Evolutionary conservation across 2,888 invertebrate genomes (phyloP), one percentile per base, ranked within the genome.

Genomic region (Merodon equestris): DNA sequence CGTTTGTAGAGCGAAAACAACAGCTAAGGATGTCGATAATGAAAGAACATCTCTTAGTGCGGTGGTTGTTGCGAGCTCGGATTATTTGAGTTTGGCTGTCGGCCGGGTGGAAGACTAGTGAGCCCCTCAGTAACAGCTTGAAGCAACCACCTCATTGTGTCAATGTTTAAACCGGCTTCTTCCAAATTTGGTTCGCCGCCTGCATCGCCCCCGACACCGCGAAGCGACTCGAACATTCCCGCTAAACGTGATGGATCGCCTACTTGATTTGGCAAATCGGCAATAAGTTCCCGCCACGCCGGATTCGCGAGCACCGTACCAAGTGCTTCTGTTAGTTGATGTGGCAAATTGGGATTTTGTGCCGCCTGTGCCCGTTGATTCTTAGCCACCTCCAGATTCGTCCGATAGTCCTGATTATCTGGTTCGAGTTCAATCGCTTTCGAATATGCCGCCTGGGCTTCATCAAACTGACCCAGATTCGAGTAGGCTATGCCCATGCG

Each of bases 361-460:
- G 40, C 1, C 1, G 14, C 51, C 1, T n/a, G 10, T n/a, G 70
- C 12, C 0, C 77, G 42, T 40, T 83, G 82, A 34, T 86, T 87
- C 44, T 96, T 94, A 0, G 96, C 94, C 45, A 97, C 91, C 83
- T 93, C 92, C 82, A 98, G 89, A 90, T 98, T 98, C 86, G 94
- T 95, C 81, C 93, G 92, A 88, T 97, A 97, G 83, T 95, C 95
- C 81, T 95, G 94, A 89, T 98, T 99, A 47, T 93, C 93, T 0
- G 99, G 98, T 85, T 99, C 99, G 81, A 98, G 90, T 86, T 95
- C 93, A 40, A 96, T 89, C 1, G 99, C 99, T 84, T 94, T 95
- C 81, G 93, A 92, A 89, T 97, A 99, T 12, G 96, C 95, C 61
- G 93, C 92, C 76, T 93, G 92, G 0, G 99, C 98, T 86, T 97